Conservation (phyloP, 1,140 invertebrate genomes). For the Pseudomyrmex cubaensis region DNA sequence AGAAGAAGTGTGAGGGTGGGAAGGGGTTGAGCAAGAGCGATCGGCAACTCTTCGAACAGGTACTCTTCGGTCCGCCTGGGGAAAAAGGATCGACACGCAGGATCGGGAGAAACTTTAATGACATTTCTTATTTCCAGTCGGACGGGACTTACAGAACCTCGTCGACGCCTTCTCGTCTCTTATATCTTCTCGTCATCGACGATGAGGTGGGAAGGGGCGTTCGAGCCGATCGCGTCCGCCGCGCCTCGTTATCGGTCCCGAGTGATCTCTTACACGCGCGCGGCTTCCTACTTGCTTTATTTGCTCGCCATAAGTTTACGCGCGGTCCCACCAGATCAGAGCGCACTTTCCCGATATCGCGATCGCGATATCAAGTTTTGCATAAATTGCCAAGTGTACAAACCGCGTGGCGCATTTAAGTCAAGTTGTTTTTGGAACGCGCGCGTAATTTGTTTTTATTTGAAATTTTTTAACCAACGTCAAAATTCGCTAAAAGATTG, state of each 20-base stretch:
- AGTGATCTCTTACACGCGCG: slow-evolving; percentile 33
- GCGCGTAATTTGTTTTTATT: too few relatives aligned
- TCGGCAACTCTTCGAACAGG: slow-evolving; percentile 30
- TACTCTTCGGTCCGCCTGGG: slow-evolving; percentile 24
- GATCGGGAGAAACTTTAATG: slow-evolving; percentile 75
- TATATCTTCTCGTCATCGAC: slow-evolving; percentile 41
- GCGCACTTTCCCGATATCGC: slow-evolving; percentile 39
- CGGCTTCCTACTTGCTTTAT: slow-evolving; percentile 39
- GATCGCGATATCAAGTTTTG: slow-evolving; percentile 23
- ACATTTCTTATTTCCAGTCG: slow-evolving; percentile 75
- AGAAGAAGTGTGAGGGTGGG: slow-evolving; percentile 46
- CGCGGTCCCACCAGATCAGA: slow-evolving; percentile 32
- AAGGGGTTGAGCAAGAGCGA: slow-evolving; percentile 35
- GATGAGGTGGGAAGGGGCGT: slow-evolving; percentile 16
- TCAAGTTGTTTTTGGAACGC: too few relatives aligned
- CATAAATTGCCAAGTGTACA: slow-evolving; percentile 9
- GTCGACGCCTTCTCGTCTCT: slow-evolving; percentile 18
- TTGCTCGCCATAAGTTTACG: slow-evolving; percentile 35
- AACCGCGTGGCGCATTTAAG: background rate
- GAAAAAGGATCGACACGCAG: slow-evolving; percentile 72
- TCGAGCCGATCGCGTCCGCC: background rate
- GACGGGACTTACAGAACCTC: slow-evolving; percentile 42
- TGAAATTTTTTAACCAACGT: too few relatives aligned
- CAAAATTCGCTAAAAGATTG: too few relatives aligned
- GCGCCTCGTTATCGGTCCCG: slow-evolving; percentile 39